phyloP scores from a whole-genome alignment of 2,888 invertebrate genomes.

The Drosophila lacicola region DNA sequence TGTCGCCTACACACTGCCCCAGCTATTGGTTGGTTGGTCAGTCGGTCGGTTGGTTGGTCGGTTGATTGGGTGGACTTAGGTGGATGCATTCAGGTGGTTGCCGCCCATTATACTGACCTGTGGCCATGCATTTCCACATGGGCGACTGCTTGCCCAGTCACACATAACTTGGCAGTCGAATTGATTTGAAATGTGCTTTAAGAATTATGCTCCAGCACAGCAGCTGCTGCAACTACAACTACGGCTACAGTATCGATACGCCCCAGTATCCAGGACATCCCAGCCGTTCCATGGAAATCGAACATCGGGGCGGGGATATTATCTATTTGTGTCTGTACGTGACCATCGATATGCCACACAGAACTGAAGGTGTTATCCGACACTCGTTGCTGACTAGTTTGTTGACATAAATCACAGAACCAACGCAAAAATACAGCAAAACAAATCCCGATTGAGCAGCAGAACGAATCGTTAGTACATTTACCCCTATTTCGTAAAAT shows the following conservation, averaged over 20 bases:
- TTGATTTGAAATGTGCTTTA: slow-evolving; percentile 62
- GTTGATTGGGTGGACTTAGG: background rate
- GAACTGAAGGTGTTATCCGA: slow-evolving; percentile 16
- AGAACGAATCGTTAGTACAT: background rate
- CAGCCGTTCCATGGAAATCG: background rate
- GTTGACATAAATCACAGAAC: slow-evolving; percentile 41
- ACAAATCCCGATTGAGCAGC: slow-evolving; percentile 16
- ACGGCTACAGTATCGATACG: background rate
- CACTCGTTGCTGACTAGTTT: slow-evolving; percentile 8
- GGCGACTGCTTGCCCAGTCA: slow-evolving; percentile 47
- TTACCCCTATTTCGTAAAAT: slow-evolving; percentile 1
- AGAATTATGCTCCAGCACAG: slow-evolving; percentile 43
- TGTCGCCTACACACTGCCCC: background rate
- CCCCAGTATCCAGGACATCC: too few species aligned
- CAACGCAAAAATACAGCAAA: slow-evolving; percentile 8
- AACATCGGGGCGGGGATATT: background rate
- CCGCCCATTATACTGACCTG: slow-evolving; percentile 21
- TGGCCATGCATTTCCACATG: slow-evolving; percentile 34
- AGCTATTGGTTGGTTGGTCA: too few species aligned
- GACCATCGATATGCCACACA: slow-evolving; percentile 10
- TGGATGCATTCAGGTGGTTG: background rate
- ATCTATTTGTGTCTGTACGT: slow-evolving; percentile 18
- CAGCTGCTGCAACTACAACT: background rate
- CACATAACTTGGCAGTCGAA: slow-evolving; percentile 51
- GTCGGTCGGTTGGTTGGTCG: background rate